Evolutionary conservation across 2,113 vertebrate species (phyloP), one percentile per base, ranked within the genome.

Genomic region (Callionymus lyra): DNA sequence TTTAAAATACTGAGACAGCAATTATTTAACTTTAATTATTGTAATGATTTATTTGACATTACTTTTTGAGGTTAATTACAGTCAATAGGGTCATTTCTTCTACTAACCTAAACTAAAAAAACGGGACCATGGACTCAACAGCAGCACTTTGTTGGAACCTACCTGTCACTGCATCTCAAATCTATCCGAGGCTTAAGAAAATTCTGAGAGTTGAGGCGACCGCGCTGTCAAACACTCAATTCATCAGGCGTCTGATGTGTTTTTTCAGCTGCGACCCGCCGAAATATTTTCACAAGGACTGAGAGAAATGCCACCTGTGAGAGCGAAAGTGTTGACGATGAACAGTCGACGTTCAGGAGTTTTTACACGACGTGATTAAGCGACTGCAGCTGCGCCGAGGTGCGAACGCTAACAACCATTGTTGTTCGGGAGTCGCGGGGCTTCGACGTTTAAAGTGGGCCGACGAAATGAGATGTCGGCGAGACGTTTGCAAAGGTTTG

Each of bases 291-390:
- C 56, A 52, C 70, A 72, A 69, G 75, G 70, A 66, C 65, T 52
- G n/a, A 57, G 78, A 74, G 48, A 49, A 56, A 59, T 74, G 65
- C 59, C 77, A 83, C 75, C 78, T 83, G 76, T 63, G 68, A 61
- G 59, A 60, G 56, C 12, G 53, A 65, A 63, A 54, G 50, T 47
- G 53, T 45, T 33, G 36, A 50, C 53, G 44, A 41, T 42, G 38
- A 47, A 38, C n/a, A 33, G 17, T 50, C 38, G 18, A 21, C 39
- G 53, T 54, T 42, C 19, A 12, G 31, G 21, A 37, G 39, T 43
- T 46, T n/a, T 59, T 27, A 39, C 31, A 13, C 57, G 1, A 0
- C 16, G 39, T 35, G 59, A 55, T 47, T 44, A 40, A 27, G 34
- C 48, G 6, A 2, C 12, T 8, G 56, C 63, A 67, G 63, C 59